A percentile compares a stretch with the other conserved stretches of the same genome.
Conservation (phyloP, 2,797 vertebrate genomes). For the Cirrhinus mrigala region DNA sequence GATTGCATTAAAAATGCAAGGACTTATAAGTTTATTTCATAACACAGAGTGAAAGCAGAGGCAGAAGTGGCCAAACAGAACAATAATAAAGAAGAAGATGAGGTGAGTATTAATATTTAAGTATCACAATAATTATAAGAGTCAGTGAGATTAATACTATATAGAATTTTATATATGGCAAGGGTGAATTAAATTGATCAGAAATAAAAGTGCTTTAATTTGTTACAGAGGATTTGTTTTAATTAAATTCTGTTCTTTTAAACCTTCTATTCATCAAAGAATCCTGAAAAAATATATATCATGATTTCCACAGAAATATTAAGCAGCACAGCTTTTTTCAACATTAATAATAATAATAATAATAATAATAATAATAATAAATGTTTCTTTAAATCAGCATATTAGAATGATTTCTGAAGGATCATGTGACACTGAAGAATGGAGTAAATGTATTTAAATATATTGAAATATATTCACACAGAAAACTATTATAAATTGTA, state of each 20-base stretch:
- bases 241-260: neutral
- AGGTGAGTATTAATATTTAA: slow-evolving; percentile 68
- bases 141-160: neutral
- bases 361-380: neutral
- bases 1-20: neutral
- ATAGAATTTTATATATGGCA: neutral
- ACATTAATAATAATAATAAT: neutral
- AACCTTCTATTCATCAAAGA: neutral
- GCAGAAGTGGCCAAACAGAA: slow-evolving; percentile 76
- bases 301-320: neutral
- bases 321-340: neutral
- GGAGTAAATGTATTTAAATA: too few relatives aligned
- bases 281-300: neutral
- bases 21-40: neutral
- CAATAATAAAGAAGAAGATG: slow-evolving; percentile 78
- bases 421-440: neutral
- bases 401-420: neutral
- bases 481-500: neutral
- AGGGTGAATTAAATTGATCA: neutral
- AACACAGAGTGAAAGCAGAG: slow-evolving; percentile 72
- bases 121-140: neutral
- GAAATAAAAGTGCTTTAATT: neutral
- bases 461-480: neutral
- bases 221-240: neutral
- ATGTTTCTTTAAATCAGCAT: neutral